A percentile compares a stretch with the other conserved stretches of the same genome.
phyloP scores from a whole-genome alignment of 2,888 invertebrate species.

The Noctua comes region DNA sequence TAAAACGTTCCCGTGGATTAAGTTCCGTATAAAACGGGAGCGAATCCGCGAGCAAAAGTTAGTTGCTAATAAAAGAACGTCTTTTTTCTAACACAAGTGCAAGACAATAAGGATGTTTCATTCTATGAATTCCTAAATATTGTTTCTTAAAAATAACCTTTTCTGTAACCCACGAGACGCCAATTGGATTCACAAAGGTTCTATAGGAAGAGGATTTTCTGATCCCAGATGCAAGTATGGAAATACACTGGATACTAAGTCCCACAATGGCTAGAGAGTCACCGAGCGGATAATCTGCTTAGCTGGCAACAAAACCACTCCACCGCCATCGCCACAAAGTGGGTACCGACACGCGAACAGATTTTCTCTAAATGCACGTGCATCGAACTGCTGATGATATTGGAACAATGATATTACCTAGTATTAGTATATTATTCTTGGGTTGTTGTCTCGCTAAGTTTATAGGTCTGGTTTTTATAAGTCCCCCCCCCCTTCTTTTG shows the following conservation, averaged over 20 bases:
- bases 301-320: conserved; percentile 50
- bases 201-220: background rate
- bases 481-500: background rate
- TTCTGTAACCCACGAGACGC: no score
- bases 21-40: no score
- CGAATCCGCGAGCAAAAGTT: no score
- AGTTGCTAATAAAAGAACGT: no score
- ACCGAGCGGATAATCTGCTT: conserved; percentile 51
- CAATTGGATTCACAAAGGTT: background rate
- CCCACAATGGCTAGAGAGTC: conserved; percentile 11
- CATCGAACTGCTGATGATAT: conserved; percentile 19
- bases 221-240: conserved; percentile 11
- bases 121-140: background rate
- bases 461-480: background rate
- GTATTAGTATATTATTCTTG: no score
- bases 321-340: conserved; percentile 30
- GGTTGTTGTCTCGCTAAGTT: background rate
- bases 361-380: conserved; percentile 15
- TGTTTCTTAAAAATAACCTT: background rate
- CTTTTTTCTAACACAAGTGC: no score
- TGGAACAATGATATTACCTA: conserved; percentile 17
- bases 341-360: conserved; percentile 24
- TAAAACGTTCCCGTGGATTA: no score
- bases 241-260: conserved; percentile 6
- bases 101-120: background rate